Base-by-base conservation (phyloP, 2,888 invertebrate species). In the Drosophila seclusa region DNA sequence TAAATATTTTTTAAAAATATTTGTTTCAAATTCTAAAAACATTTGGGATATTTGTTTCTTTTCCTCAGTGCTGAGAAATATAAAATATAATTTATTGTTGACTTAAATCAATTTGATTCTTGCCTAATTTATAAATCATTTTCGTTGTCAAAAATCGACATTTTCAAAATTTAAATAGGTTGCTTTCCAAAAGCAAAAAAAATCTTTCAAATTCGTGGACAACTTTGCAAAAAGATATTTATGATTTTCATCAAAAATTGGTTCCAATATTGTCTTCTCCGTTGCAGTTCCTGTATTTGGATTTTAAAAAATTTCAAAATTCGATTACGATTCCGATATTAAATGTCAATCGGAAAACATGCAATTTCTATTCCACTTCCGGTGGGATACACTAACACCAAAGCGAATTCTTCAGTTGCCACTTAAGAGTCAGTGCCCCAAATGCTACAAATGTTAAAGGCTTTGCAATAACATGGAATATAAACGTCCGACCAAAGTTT, bases 401-500 rank as follows among this genome's bases (percentile, higher is more conserved):
- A 21, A 4, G 1, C 7, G 4, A 21, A 45, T 21, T 24, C 21
- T 21, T 57, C n/a, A 40, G 65, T 18, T 60, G 29, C 45, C 24
- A 34, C 38, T 59, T 49, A 72, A 45, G 61, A 69, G 68, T 69
- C 68, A 68, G 60, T 66, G 63, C 52, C 34, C 61, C 18, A 64
- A 71, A 59, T 52, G 60, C 68, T 64, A 61, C 49, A 70, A 58
- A 67, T 49, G 68, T 38, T 38, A 8, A 38, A 38, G 18, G 38
- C 38, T 38, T 18, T 21, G 45, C 21, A 45, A 45, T 16, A 45
- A 45, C 8, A 74, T 81, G 68, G 72, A 84, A 71, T 68, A 65
- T 60, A 54, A 58, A 50, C 50, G 50, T 68, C 68, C 63, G 79
- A 55, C 49, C 76, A 76, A 73, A 69, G 68, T 73, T 80, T 73